These are phyloP conservation scores for Plemyria rubiginata DNA, from an alignment of 2,888 invertebrate species.

Conservation along the genomic window DNA sequence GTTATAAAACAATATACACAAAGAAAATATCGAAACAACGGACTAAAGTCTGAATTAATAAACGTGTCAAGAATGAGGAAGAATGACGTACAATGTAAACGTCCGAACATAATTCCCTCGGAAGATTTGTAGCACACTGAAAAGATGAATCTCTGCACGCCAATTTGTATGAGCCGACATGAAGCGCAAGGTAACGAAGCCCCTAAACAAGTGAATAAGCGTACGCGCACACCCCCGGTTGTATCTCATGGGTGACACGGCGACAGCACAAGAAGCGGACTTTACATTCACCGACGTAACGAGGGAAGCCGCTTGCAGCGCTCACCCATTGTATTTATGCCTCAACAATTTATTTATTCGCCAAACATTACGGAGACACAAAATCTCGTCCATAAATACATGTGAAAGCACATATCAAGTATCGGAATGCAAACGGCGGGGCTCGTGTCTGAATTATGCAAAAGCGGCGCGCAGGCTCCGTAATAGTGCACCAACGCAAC, in stretches of 20 bases:
- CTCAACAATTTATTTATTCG: slow-evolving; percentile 83
- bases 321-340: slow-evolving; percentile 83
- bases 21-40: slow-evolving; percentile 35
- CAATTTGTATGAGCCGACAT: slow-evolving; percentile 82
- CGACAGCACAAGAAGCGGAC: slow-evolving; percentile 77
- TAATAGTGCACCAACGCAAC: slow-evolving; percentile 76
- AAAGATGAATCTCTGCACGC: slow-evolving; percentile 64
- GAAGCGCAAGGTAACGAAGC: slow-evolving; percentile 79
- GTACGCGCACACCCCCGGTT: slow-evolving; percentile 52
- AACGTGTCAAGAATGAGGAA: slow-evolving; percentile 59
- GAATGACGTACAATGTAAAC: slow-evolving; percentile 67
- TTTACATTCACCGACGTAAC: slow-evolving; percentile 83
- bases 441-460: slow-evolving; percentile 84
- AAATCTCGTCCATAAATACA: slow-evolving; percentile 85
- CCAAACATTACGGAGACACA: slow-evolving; percentile 84
- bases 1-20: slow-evolving; percentile 15
- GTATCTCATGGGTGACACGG: slow-evolving; percentile 78
- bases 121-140: slow-evolving; percentile 62
- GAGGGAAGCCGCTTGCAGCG: slow-evolving; percentile 72
- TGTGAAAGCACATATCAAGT: slow-evolving; percentile 85
- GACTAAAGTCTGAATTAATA: slow-evolving; percentile 42
- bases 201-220: slow-evolving; percentile 74
- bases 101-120: slow-evolving; percentile 59
- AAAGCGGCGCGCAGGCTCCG: slow-evolving; percentile 71
- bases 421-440: slow-evolving; percentile 83